phyloP scores from a whole-genome alignment of 2,113 vertebrate genomes.

The Triplophysa siluroides region DNA sequence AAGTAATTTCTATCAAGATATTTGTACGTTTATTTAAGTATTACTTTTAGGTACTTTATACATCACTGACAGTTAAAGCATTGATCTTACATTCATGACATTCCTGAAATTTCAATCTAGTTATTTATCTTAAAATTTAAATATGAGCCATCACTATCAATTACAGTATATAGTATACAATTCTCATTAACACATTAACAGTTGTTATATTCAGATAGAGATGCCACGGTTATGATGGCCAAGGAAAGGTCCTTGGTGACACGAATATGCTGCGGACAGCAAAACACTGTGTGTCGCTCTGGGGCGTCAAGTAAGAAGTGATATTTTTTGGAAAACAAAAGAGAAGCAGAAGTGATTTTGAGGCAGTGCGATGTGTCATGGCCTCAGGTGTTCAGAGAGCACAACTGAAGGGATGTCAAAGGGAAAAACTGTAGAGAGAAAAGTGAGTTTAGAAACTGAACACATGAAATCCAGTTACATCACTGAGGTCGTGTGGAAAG shows the following conservation, averaged over 20 bases:
- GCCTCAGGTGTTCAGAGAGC: conserved; percentile 34
- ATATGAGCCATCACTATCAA: neutral
- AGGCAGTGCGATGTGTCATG: conserved; percentile 20
- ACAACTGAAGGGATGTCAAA: neutral
- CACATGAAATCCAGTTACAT: neutral
- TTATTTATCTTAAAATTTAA: too few species aligned
- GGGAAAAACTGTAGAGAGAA: conserved; percentile 6
- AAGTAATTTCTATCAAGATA: too few species aligned
- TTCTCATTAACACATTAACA: neutral
- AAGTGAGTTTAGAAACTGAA: conserved; percentile 13
- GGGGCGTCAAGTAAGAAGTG: neutral
- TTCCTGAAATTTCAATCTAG: too few species aligned
- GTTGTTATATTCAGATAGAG: neutral
- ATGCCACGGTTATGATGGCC: neutral
- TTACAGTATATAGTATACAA: neutral
- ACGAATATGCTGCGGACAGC: conserved; percentile 31
- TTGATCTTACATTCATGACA: too few species aligned
- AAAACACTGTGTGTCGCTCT: conserved; percentile 32
- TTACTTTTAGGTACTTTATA: too few species aligned
- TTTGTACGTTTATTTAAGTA: too few species aligned
- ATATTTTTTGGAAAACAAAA: neutral
- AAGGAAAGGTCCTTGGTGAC: neutral
- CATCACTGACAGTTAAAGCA: too few species aligned
- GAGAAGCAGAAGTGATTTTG: conserved; percentile 22
- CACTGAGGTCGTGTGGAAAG: neutral